These are phyloP conservation scores for Apamea anceps DNA, from an alignment of 2,888 invertebrate genomes.

Conservation along the genomic window DNA sequence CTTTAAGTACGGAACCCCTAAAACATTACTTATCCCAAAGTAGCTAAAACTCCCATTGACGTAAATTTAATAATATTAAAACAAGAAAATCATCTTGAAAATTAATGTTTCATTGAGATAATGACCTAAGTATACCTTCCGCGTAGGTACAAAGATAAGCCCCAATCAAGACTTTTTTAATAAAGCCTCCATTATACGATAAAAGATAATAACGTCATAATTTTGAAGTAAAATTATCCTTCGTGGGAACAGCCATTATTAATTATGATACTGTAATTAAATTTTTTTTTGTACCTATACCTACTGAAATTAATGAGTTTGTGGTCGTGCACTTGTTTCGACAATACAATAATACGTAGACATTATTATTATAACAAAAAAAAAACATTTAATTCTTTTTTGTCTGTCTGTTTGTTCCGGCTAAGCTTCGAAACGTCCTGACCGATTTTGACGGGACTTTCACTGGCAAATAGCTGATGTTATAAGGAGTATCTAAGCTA, in stretches of 20 bases:
- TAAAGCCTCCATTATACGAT: constrained; percentile 43
- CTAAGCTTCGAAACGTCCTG: too few species aligned
- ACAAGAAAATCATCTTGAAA: constrained; percentile 31
- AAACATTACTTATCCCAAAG: background rate
- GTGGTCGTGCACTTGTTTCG: background rate
- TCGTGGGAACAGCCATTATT: constrained; percentile 32
- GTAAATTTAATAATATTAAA: constrained; percentile 1
- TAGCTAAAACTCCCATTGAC: constrained; percentile 22
- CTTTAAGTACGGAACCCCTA: background rate
- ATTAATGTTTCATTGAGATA: constrained; percentile 22
- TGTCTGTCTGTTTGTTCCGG: too few species aligned
- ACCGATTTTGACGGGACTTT: too few species aligned
- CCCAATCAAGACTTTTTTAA: constrained; percentile 45
- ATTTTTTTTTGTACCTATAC: constrained; percentile 12
- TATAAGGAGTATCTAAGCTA: too few species aligned
- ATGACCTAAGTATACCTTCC: constrained; percentile 36
- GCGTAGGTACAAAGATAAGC: constrained; percentile 29
- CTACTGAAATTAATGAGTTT: constrained; percentile 11
- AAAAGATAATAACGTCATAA: constrained; percentile 51
- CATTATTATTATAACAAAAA: too few species aligned
- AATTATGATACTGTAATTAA: constrained; percentile 32
- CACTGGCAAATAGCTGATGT: too few species aligned
- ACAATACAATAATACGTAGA: background rate
- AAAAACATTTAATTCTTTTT: too few species aligned
- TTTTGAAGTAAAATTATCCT: constrained; percentile 37